These are phyloP conservation scores for Baccha elongata DNA, from an alignment of 2,888 invertebrate genomes.

Conservation along the genomic window DNA sequence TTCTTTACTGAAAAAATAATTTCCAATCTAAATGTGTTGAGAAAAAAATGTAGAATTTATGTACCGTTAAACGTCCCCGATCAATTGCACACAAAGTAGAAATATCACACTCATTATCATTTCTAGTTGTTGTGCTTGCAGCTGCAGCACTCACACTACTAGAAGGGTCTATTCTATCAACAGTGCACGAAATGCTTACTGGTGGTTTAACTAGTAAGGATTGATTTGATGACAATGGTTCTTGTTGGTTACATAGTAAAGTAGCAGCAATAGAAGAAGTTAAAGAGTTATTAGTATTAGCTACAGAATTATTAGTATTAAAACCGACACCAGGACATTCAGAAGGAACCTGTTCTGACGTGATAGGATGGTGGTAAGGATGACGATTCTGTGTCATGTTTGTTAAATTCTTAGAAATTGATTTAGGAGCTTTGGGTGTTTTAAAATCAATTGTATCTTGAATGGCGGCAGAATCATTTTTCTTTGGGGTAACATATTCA, in stretches of 20 bases:
- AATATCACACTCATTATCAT: conserved; percentile 77
- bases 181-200: conserved; percentile 74
- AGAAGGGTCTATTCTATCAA: conserved; percentile 70
- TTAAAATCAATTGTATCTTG: conserved; percentile 78
- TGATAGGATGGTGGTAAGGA: conserved; percentile 25
- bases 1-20: conserved; percentile 41
- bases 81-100: conserved; percentile 75
- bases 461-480: conserved; percentile 10
- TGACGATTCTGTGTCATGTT: conserved; percentile 11
- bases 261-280: conserved; percentile 46
- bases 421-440: conserved; percentile 80
- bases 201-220: conserved; percentile 72
- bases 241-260: conserved; percentile 71
- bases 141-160: conserved; percentile 76
- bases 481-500: conserved; percentile 69
- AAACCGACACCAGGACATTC: conserved; percentile 74
- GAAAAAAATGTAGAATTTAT: conserved; percentile 77
- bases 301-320: conserved; percentile 61
- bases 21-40: conserved; percentile 15
- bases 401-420: conserved; percentile 59
- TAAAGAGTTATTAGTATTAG: conserved; percentile 51
- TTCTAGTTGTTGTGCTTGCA: conserved; percentile 80
- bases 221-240: conserved; percentile 75
- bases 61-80: conserved; percentile 83
- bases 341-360: conserved; percentile 47